A percentile compares a stretch with the other conserved stretches of the same genome.
Conservation (phyloP, 2,888 invertebrate species). For the Crocallis elinguaria region DNA sequence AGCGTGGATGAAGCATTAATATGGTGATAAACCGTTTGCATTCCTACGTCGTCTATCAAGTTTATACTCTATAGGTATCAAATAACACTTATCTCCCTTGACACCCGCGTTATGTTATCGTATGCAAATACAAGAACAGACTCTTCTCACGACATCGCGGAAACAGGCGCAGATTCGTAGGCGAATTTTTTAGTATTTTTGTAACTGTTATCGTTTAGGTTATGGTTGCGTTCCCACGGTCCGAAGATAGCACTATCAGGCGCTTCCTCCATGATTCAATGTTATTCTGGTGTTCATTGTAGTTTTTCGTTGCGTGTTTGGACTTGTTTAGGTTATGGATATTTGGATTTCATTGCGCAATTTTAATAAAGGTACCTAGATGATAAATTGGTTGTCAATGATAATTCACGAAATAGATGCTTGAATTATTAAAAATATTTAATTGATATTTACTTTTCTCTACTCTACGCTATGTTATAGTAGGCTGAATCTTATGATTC, state of each 20-base stretch:
- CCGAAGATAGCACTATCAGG: conserved; percentile 55
- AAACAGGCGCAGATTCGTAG: conserved; percentile 53
- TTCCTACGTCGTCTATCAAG: neutral
- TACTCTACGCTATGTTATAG: too few relatives aligned
- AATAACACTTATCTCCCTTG: conserved; percentile 27
- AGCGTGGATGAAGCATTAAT: neutral
- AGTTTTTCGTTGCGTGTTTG: conserved; percentile 37
- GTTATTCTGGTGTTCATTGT: conserved; percentile 32
- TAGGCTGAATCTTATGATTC: too few relatives aligned
- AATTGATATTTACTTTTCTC: too few relatives aligned
- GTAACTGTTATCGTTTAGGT: conserved; percentile 43
- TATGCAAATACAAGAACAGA: conserved; percentile 38
- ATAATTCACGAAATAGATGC: too few relatives aligned
- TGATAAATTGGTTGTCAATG: neutral
- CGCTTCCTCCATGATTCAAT: conserved; percentile 57
- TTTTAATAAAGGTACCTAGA: too few relatives aligned
- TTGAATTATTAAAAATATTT: too few relatives aligned
- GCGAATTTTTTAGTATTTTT: conserved; percentile 56
- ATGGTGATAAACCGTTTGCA: neutral
- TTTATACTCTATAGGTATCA: conserved; percentile 6
- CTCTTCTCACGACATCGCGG: conserved; percentile 57
- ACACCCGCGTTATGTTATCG: conserved; percentile 32
- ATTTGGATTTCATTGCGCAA: neutral
- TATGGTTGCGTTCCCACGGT: conserved; percentile 68
- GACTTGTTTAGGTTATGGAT: conserved; percentile 33